These are phyloP conservation scores for Sepioteuthis lessoniana DNA, from an alignment of 2,888 invertebrate species.

Conservation along the genomic window DNA sequence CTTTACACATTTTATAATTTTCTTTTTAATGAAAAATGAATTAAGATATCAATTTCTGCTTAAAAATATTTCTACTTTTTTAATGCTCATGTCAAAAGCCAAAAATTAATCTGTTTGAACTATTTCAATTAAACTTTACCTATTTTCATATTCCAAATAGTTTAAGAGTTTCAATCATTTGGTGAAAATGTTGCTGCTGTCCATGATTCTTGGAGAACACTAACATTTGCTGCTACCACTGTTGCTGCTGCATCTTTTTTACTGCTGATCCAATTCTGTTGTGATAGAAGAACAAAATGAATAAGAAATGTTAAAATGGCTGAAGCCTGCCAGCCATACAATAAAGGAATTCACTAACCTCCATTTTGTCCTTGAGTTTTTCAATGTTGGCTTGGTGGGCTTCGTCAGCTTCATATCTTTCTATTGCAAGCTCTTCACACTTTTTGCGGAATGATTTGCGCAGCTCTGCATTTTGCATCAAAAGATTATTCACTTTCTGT, in stretches of 20 bases:
- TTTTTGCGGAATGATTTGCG: constrained; percentile 35
- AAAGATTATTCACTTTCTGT: constrained; percentile 36
- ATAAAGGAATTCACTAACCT: neutral
- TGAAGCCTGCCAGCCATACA: neutral
- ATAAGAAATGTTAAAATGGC: neutral
- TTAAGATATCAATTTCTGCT: neutral
- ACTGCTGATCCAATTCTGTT: neutral
- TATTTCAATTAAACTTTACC: neutral
- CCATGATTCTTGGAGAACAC: neutral
- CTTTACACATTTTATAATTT: neutral
- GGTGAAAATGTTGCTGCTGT: neutral
- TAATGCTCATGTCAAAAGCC: neutral
- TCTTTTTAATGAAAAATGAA: neutral
- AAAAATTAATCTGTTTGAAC: neutral
- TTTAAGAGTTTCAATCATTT: neutral
- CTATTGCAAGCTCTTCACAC: constrained; percentile 35
- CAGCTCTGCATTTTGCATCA: constrained; percentile 39
- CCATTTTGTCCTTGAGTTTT: constrained; percentile 3
- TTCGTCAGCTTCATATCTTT: neutral
- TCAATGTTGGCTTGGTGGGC: neutral
- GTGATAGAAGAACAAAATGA: neutral
- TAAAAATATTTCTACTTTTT: neutral
- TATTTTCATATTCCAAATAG: neutral
- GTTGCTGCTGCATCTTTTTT: neutral
- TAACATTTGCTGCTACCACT: neutral